A percentile compares a stretch with the other conserved stretches of the same genome.
These are phyloP conservation scores for Brevipalpus yothersi DNA, from an alignment of 1,140 invertebrate species.

Conservation along the genomic window DNA sequence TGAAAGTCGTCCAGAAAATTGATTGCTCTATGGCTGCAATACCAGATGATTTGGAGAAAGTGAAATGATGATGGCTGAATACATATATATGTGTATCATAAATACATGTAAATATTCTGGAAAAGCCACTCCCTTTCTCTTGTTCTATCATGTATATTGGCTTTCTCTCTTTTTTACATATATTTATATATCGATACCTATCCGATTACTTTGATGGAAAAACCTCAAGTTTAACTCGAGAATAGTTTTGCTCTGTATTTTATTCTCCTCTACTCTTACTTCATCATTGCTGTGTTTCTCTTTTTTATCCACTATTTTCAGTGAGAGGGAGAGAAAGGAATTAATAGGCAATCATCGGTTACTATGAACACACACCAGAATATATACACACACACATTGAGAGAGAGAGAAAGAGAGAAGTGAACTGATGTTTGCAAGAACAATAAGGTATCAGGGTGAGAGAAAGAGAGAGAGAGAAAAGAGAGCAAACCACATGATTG, in stretches of 20 bases:
- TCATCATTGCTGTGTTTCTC: too few species aligned
- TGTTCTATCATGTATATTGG: too few species aligned
- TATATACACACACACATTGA: background rate
- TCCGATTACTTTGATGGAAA: too few species aligned
- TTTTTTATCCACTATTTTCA: too few species aligned
- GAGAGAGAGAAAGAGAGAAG: background rate
- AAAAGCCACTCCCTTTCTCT: too few species aligned
- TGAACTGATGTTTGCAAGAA: background rate
- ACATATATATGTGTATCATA: background rate
- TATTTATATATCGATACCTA: too few species aligned
- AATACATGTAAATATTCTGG: background rate
- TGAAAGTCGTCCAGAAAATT: background rate
- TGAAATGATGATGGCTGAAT: slow-evolving; percentile 5
- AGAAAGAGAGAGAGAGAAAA: background rate
- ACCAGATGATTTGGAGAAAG: slow-evolving; percentile 11
- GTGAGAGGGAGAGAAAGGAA: background rate
- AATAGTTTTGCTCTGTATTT: too few species aligned
- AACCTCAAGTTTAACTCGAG: too few species aligned
- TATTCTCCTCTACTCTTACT: too few species aligned
- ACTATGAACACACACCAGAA: background rate
- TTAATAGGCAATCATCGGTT: background rate
- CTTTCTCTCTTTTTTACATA: too few species aligned
- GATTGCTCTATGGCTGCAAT: slow-evolving; percentile 9
- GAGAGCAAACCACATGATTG: background rate
- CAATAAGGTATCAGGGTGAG: background rate